phyloP scores from a whole-genome alignment of 2,888 invertebrate genomes.

The Nomada ferruginata region DNA sequence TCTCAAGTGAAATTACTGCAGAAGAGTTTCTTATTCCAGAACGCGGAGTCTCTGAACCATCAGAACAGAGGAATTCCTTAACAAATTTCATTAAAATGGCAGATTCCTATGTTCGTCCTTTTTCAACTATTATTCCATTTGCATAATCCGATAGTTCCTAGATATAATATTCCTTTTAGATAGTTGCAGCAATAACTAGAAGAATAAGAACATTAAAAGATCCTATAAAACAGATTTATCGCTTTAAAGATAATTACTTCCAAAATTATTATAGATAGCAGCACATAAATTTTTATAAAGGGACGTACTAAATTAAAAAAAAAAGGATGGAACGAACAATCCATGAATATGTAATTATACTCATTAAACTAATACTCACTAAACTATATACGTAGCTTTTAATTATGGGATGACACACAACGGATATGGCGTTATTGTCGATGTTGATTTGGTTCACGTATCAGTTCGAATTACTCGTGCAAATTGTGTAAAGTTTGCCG shows the following conservation, averaged over 20 bases:
- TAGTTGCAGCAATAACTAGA: no score
- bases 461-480: conserved; percentile 18
- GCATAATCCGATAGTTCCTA: not conserved
- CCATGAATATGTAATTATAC: no score
- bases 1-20: conserved; percentile 15
- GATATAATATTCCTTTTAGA: no score
- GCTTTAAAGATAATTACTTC: no score
- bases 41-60: not conserved
- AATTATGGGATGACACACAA: not conserved
- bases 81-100: conserved; percentile 15
- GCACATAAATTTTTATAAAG: no score
- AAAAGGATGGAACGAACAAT: no score
- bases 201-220: no score
- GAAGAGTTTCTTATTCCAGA: conserved; percentile 15
- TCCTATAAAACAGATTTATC: no score
- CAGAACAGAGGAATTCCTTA: not conserved
- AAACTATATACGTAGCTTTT: not conserved
- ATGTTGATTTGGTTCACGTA: conserved; percentile 6
- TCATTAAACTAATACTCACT: no score
- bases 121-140: not conserved
- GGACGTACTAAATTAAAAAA: no score
- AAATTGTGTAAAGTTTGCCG: conserved; percentile 40
- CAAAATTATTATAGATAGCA: no score
- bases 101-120: not conserved
- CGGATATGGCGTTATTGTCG: not conserved